Evolutionary conservation across 2,888 invertebrate species (phyloP).

Genomic region (Zaprionus lineosus): DNA sequence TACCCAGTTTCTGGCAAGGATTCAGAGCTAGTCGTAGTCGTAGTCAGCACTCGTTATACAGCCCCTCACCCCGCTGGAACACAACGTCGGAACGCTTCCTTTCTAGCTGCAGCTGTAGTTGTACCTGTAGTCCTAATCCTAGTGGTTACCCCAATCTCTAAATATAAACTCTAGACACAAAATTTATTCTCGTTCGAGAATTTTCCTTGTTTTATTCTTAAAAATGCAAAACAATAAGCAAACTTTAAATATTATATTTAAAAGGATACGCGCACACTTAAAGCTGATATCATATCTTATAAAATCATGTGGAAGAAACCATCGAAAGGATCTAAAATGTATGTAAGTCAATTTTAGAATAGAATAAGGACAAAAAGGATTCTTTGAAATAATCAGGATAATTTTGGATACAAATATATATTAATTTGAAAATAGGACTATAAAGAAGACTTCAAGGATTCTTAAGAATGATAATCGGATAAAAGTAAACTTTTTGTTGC

Average conservation of each 20-base stretch:
- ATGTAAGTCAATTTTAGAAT: no score
- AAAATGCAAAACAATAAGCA: constrained; percentile 22
- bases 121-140: constrained; percentile 18
- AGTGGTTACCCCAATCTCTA: neutral
- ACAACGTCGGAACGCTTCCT: constrained; percentile 47
- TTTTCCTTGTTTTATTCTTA: constrained; percentile 19
- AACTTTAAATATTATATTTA: neutral
- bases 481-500: no score
- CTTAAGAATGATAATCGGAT: no score
- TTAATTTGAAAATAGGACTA: no score
- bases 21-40: constrained; percentile 25
- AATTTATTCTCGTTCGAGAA: neutral
- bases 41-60: constrained; percentile 58
- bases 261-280: no score
- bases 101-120: constrained; percentile 23
- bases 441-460: no score
- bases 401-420: no score
- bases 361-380: no score
- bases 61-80: constrained; percentile 54
- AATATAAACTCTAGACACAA: constrained; percentile 54
- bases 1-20: no score
- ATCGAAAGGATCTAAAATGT: no score
- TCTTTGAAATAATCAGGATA: no score
- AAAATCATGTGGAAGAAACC: no score
- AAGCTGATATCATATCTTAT: neutral